These are phyloP conservation scores for Darevskia nairensis DNA, from an alignment of 2,797 vertebrate species.

Conservation along the genomic window DNA sequence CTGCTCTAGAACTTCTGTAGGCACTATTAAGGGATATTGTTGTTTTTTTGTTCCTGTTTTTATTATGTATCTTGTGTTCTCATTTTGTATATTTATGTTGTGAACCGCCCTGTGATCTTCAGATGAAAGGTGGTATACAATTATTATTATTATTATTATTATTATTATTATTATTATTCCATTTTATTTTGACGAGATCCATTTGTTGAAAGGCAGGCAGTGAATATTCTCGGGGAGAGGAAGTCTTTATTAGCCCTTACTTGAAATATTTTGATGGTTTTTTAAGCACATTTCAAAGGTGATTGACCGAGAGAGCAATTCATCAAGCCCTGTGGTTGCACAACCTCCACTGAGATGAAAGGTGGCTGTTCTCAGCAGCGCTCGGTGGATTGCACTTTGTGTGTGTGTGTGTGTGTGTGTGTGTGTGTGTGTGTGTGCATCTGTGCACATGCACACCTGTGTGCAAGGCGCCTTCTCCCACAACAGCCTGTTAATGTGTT, in stretches of 20 bases:
- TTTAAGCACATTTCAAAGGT: constrained; percentile 1
- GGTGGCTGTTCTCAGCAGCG: background rate
- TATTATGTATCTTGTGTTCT: too few species aligned
- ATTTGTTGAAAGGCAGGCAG: background rate
- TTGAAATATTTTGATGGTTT: background rate
- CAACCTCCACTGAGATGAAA: constrained; percentile 11
- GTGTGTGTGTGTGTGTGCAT: background rate
- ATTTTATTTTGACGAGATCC: background rate
- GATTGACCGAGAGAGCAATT: background rate
- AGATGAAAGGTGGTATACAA: too few species aligned
- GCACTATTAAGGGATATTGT: too few species aligned
- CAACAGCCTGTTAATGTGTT: constrained; percentile 39
- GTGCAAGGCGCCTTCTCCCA: background rate
- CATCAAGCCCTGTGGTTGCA: background rate
- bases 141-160: too few species aligned
- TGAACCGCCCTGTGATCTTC: too few species aligned
- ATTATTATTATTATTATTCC: background rate
- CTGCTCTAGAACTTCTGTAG: too few species aligned
- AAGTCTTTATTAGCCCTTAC: background rate
- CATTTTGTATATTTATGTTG: too few species aligned
- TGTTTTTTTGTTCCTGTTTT: too few species aligned
- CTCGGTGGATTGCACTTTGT: constrained; percentile 9
- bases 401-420: background rate
- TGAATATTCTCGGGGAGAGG: constrained; percentile 30
- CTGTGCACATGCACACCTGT: background rate